Evolutionary conservation across 1,140 invertebrate species (phyloP).

Genomic region (Ceratina australensis): DNA sequence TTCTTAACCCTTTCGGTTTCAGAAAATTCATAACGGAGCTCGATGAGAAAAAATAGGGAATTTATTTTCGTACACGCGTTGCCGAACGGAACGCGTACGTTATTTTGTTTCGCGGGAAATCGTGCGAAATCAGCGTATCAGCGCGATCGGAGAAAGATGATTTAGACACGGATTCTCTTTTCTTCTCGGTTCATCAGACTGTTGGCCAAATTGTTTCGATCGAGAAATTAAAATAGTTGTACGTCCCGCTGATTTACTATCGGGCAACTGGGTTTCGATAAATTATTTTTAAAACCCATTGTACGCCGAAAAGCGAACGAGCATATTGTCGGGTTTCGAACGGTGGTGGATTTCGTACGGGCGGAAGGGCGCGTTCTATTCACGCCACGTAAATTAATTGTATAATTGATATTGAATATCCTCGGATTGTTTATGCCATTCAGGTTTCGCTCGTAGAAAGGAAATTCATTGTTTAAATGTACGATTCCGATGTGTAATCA

Average conservation of each 20-base stretch:
- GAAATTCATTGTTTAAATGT: constrained; percentile 58
- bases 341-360: constrained; percentile 41
- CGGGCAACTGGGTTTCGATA: constrained; percentile 32
- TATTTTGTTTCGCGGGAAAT: constrained; percentile 21
- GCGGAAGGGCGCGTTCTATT: constrained; percentile 56
- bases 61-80: constrained; percentile 34
- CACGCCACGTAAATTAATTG: constrained; percentile 62
- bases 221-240: constrained; percentile 43
- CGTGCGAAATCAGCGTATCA: background rate
- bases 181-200: constrained; percentile 19
- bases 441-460: constrained; percentile 46
- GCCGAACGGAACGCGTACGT: background rate
- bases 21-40: constrained; percentile 71
- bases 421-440: constrained; percentile 56
- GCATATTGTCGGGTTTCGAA: constrained; percentile 55
- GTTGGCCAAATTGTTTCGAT: constrained; percentile 41
- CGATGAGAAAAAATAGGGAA: constrained; percentile 15
- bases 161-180: constrained; percentile 34
- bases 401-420: constrained; percentile 66
- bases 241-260: constrained; percentile 40
- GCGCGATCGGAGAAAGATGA: constrained; percentile 26
- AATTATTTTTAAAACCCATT: constrained; percentile 53
- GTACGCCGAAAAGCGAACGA: constrained; percentile 44
- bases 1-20: constrained; percentile 59
- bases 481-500: constrained; percentile 51